Evolutionary conservation across 2,113 vertebrate genomes (phyloP), one percentile per base, ranked within the genome.

Genomic region (Hippocampus comes): DNA sequence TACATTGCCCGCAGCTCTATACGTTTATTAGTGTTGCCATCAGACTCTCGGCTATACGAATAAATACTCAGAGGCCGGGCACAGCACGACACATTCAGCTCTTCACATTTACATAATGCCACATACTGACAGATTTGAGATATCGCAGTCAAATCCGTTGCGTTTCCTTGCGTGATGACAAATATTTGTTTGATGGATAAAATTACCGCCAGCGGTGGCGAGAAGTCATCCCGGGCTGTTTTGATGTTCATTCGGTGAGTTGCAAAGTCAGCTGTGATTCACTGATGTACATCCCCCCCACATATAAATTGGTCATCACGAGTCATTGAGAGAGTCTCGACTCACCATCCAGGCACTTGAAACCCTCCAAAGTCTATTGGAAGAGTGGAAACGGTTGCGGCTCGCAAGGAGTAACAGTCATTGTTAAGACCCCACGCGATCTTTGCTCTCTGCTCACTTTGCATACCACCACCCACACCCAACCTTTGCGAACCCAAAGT

Each of bases 1-100:
- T 27, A 15, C 42, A 21, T 21, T 27, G 60, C 48, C 74, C 56
- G 59, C 70, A 65, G 63, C 68, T 15, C 67, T 17, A 38, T 51
- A 30, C 14, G 48, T 78, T 74, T 70, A 80, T 63, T 46, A 66
- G 21, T 71, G 48, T 41, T n/a, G 55, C 65, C 43, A 82, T 82
- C 72, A 63, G 63, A 49, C 68, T 76, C 73, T 70, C 71, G 48
- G 63, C n/a, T 55, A 81, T 51, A 43, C 59, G 34, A 72, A 34
- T 23, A 48, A 71, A 68, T 55, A 61, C 64, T 74, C 59, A 5
- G 18, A 69, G 27, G 23, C 20, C 68, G 56, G 59, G 46, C 34
- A 38, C 64, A 34, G 72, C 55, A 34, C 20, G 27, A 18, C 21
- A 15, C 67, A 78, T 43, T 8, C 41, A 12, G 56, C 7, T 21